These are phyloP conservation scores for Cinclus mexicanus DNA, from an alignment of 2,113 vertebrate species.

Conservation along the genomic window DNA sequence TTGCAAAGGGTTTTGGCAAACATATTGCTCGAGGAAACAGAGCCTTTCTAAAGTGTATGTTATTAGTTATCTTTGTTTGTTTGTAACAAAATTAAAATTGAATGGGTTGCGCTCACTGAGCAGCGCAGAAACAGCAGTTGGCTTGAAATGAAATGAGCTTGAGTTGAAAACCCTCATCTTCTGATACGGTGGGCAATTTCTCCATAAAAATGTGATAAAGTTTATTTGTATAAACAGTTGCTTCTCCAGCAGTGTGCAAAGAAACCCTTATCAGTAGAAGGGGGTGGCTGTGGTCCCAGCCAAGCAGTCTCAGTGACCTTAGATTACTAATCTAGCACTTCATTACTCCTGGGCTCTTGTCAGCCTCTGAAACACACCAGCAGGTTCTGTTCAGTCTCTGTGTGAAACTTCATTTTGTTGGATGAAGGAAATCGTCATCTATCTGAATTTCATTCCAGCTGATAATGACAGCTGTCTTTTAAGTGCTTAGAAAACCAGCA, in stretches of 20 bases:
- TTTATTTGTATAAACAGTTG: neutral
- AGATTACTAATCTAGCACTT: neutral
- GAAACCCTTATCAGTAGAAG: neutral
- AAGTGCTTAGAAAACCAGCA: neutral
- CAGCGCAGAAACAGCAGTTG: constrained; percentile 16
- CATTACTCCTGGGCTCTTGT: neutral
- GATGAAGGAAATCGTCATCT: neutral
- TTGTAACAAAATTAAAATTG: constrained; percentile 14
- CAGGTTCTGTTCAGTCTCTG: neutral
- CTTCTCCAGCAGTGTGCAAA: neutral
- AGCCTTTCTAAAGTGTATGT: neutral
- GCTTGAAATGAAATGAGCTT: neutral
- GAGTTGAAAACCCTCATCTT: neutral
- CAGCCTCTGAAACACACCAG: neutral
- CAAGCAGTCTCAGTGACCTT: neutral
- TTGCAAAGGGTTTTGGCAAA: neutral
- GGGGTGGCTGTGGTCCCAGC: neutral
- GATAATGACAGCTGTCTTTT: neutral
- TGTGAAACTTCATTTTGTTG: neutral
- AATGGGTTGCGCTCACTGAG: neutral
- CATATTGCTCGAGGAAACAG: neutral
- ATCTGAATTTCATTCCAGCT: neutral
- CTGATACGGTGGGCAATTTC: neutral
- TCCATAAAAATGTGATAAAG: neutral
- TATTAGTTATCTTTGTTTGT: constrained; percentile 25